phyloP scores from a whole-genome alignment of 2,113 vertebrate species.

The Elaphurus davidianus region DNA sequence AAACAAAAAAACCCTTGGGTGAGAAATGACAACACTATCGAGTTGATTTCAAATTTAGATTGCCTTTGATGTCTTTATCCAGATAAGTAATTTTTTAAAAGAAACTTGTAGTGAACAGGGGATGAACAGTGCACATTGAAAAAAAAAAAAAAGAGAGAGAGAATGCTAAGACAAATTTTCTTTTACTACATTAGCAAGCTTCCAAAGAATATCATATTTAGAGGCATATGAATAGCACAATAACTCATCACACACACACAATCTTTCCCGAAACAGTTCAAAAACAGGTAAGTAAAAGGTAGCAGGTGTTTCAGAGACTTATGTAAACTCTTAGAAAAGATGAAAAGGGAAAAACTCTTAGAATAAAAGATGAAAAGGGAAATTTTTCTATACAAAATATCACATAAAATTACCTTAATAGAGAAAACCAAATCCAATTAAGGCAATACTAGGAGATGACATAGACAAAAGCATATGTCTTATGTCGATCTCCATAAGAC shows the following conservation, averaged over 20 bases:
- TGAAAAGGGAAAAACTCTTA: background rate
- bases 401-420: background rate
- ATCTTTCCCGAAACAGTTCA: background rate
- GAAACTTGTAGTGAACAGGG: background rate
- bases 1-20: background rate
- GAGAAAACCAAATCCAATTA: background rate
- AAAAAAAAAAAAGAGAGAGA: background rate
- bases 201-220: background rate
- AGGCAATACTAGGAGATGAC: background rate
- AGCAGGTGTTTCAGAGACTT: background rate
- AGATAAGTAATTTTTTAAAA: background rate
- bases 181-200: background rate
- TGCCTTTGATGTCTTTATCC: background rate
- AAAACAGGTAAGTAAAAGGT: constrained; percentile 19
- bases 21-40: background rate
- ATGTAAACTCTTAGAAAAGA: background rate
- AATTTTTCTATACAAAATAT: background rate
- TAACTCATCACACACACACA: background rate
- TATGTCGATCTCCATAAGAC: background rate
- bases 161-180: background rate
- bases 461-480: background rate
- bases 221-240: background rate
- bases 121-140: background rate
- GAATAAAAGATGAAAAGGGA: background rate
- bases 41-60: background rate